A percentile compares a stretch with the other conserved stretches of the same genome.
Conservation (phyloP, 1,140 invertebrate genomes). For the Sitodiplosis mosellana region DNA sequence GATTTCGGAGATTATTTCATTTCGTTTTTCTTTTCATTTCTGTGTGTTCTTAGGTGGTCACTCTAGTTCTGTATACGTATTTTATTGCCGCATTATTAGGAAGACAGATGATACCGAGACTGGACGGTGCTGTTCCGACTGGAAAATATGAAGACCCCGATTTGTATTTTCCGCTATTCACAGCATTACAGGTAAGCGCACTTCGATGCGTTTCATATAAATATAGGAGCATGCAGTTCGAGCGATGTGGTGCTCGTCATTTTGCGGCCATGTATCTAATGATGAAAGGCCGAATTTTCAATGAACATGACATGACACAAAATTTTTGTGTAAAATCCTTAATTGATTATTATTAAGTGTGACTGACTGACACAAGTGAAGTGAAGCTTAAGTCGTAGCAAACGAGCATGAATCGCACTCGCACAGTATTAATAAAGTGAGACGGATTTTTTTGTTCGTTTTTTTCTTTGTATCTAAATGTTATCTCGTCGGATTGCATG, state of each 20-base stretch:
- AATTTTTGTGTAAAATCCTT: neutral
- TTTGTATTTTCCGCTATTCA: conserved; percentile 85
- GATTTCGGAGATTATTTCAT: neutral
- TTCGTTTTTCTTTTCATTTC: conserved; percentile 3
- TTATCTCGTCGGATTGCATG: no score
- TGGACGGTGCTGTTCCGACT: conserved; percentile 24
- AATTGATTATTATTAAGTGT: neutral
- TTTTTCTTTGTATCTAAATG: no score
- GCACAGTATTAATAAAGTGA: no score
- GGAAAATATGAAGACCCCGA: conserved; percentile 56
- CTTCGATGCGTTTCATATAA: neutral
- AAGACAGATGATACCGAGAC: conserved; percentile 53
- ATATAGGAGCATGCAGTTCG: no score
- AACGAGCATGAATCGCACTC: no score
- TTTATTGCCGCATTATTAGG: conserved; percentile 75
- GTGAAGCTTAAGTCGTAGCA: no score
- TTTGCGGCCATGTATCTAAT: neutral
- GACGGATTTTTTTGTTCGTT: no score
- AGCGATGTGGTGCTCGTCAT: no score
- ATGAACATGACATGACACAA: neutral
- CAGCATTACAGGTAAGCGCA: conserved; percentile 56
- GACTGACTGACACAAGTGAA: no score
- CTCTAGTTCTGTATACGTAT: conserved; percentile 76
- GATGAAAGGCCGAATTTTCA: neutral
- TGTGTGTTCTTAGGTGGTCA: conserved; percentile 58